Percentiles rank a stretch among this genome's conserved stretches.
Conservation (phyloP, 2,113 vertebrate genomes). For the Equus przewalskii region DNA sequence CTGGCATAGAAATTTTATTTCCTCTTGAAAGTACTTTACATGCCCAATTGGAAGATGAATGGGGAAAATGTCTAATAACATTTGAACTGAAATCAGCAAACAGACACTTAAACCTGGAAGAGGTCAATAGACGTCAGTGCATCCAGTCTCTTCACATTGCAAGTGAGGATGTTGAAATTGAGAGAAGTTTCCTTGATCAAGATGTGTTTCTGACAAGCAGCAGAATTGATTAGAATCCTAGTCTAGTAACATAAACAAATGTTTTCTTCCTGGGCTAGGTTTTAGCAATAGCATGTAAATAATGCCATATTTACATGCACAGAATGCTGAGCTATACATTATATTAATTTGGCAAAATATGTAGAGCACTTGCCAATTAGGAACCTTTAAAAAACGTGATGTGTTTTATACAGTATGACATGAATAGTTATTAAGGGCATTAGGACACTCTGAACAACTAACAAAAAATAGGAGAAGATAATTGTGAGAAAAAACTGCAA, state of each 20-base stretch:
- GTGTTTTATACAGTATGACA: not conserved
- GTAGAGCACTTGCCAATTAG: not conserved
- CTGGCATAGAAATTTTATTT: not conserved
- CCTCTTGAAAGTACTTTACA: not conserved
- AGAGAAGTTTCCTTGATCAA: not conserved
- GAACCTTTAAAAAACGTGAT: not conserved
- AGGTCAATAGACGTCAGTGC: not conserved
- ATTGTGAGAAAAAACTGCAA: not conserved
- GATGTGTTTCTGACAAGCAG: not conserved
- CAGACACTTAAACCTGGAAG: not conserved
- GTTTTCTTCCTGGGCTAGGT: not conserved
- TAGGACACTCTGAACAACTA: not conserved
- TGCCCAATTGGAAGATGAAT: not conserved
- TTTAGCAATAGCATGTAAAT: not conserved
- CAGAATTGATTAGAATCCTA: not conserved
- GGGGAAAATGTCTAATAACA: not conserved
- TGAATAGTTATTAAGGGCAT: not conserved
- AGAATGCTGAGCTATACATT: not conserved
- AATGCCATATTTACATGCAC: not conserved
- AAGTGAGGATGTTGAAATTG: not conserved
- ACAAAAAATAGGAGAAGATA: not conserved
- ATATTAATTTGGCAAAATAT: slow-evolving; percentile 36
- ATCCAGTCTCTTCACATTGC: not conserved
- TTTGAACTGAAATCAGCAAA: slow-evolving; percentile 10
- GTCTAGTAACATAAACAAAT: not conserved